These are phyloP conservation scores for Cavia porcellus DNA, from an alignment of 2,113 vertebrate genomes.

Conservation along the genomic window DNA sequence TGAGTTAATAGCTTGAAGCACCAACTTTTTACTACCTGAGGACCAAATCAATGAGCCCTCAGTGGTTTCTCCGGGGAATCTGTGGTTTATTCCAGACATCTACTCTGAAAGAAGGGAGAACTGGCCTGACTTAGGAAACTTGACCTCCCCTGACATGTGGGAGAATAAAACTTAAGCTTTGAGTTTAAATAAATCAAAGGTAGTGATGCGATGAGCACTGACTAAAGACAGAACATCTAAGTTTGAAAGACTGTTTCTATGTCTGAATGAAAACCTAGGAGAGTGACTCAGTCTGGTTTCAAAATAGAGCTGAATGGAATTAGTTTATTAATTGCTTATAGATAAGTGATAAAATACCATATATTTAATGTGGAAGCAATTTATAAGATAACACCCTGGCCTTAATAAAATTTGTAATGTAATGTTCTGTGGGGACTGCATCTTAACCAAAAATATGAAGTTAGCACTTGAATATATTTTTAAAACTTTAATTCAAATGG, in stretches of 20 bases:
- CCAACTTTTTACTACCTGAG: conserved; percentile 13
- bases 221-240: not conserved
- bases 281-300: not conserved
- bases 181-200: not conserved
- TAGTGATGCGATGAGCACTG: not conserved
- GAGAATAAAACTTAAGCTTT: conserved; percentile 5
- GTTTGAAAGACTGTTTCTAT: not conserved
- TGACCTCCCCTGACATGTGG: not conserved
- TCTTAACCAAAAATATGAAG: not conserved
- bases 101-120: not conserved
- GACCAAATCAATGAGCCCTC: conserved; percentile 2
- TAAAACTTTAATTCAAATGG: conserved; percentile 17
- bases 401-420: not conserved
- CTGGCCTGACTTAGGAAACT: not conserved
- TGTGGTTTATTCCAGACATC: conserved; percentile 38
- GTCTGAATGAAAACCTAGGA: not conserved
- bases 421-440: not conserved
- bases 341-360: conserved; percentile 1
- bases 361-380: conserved; percentile 14
- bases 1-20: not conserved
- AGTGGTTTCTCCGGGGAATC: not conserved
- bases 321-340: conserved; percentile 11
- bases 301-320: not conserved
- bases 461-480: not conserved
- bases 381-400: conserved; percentile 3